Evolutionary conservation across 2,797 vertebrate genomes (phyloP).

Genomic region (Molossus alvarezi): DNA sequence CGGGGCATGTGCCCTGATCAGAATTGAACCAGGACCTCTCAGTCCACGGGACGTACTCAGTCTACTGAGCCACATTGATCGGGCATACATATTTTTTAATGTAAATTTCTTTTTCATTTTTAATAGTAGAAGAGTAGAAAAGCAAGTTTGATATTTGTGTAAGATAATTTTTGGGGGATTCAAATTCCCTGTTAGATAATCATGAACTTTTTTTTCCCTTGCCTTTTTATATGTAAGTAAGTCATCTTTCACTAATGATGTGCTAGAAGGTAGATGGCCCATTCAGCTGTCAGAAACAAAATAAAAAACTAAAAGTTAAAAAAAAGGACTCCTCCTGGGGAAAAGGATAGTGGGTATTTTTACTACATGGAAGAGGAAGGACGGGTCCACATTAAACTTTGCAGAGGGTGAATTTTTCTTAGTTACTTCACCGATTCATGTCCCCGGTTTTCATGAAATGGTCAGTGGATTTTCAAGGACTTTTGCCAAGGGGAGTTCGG

Average conservation of each 20-base stretch:
- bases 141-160: conserved; percentile 85
- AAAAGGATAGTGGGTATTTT: neutral
- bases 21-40: conserved; percentile 80
- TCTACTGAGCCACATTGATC: too few species aligned
- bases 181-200: conserved; percentile 84
- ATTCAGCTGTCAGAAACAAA: conserved; percentile 66
- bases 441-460: neutral
- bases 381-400: neutral
- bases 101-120: conserved; percentile 81
- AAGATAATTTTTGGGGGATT: conserved; percentile 86
- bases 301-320: conserved; percentile 76
- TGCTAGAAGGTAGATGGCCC: conserved; percentile 14
- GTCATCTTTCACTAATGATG: conserved; percentile 66
- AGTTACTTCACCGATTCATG: neutral
- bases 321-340: neutral
- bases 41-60: too few species aligned
- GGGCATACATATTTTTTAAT: conserved; percentile 59
- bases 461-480: neutral
- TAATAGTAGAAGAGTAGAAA: conserved; percentile 74
- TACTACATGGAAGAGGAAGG: neutral
- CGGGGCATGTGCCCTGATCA: too few species aligned
- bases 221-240: conserved; percentile 67
- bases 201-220: conserved; percentile 74
- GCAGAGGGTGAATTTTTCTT: neutral
- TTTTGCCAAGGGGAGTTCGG: neutral